Base-by-base conservation (phyloP, 1,140 invertebrate species). In the Drosophila nasuta region DNA sequence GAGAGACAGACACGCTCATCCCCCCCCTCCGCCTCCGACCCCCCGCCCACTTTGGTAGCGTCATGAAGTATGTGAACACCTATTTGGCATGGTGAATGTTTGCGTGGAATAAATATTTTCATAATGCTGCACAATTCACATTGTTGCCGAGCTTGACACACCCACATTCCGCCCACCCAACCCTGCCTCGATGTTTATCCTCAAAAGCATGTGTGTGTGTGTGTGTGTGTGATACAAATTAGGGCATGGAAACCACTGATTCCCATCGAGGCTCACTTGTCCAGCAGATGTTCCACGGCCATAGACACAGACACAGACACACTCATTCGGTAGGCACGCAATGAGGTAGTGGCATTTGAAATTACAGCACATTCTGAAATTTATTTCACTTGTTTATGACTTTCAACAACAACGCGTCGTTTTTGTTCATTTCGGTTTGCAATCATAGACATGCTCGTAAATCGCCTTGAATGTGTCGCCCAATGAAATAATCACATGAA, bases 71-170 rank as follows among this genome's bases (percentile, higher is more conserved):
- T 49, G 25, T 33, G 43, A 3, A 56, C 48, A 48, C 45, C 75
- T 52, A 48, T 63, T 54, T 57, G 57, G 54, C 57, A 63, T 65
- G 43, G 62, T 49, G 66, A 41, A 45, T 75, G 69, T 82, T 82
- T 88, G 83, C 69, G 77, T 88, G 80, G 65, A 65, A 89, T 89
- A 89, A 87, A 89, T 89, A 89, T 87, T 87, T 85, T 80, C 77
- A 89, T 80, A 88, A 80, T 89, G 79, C 74, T 77, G 81, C 68
- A 83, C 66, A 72, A 77, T 81, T 64, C 63, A 78, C 75, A 76
- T 79, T 76, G 79, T 87, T 77, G 68, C 66, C 70, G 30, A 35
- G 48, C 52, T 74, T 54, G 60, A 10, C 8, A 46, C 30, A 41
- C 48, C 30, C 15, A 6, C 52, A 8, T 10, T 25, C 30, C 33